Evolutionary conservation across 2,888 invertebrate genomes (phyloP).

Genomic region (Eremobia ochroleuca): DNA sequence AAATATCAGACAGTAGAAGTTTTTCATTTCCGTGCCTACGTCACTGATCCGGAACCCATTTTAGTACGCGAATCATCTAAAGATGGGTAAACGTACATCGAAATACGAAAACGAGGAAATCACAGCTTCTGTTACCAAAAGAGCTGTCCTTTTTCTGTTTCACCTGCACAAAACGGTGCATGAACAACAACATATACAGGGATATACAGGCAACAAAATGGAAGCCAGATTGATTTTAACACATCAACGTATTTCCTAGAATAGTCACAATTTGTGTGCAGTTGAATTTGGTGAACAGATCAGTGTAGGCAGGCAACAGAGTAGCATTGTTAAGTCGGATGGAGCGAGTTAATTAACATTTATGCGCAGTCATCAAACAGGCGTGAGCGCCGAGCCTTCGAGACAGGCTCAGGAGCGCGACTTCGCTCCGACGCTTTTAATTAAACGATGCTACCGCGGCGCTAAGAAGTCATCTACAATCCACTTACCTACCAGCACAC

Average conservation of each 20-base stretch:
- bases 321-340: slow-evolving; percentile 74
- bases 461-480: slow-evolving; percentile 73
- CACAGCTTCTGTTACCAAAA: slow-evolving; percentile 70
- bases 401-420: slow-evolving; percentile 74
- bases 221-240: slow-evolving; percentile 27
- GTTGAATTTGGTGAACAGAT: slow-evolving; percentile 63
- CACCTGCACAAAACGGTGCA: slow-evolving; percentile 23
- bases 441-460: slow-evolving; percentile 75
- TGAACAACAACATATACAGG: slow-evolving; percentile 5
- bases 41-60: slow-evolving; percentile 82
- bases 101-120: slow-evolving; percentile 76
- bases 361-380: slow-evolving; percentile 83
- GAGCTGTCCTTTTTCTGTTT: slow-evolving; percentile 67
- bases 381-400: slow-evolving; percentile 72
- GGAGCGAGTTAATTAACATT: slow-evolving; percentile 84
- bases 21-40: slow-evolving; percentile 86
- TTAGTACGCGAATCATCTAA: slow-evolving; percentile 79
- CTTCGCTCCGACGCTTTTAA: slow-evolving; percentile 78
- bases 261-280: slow-evolving; percentile 49
- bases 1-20: slow-evolving; percentile 78
- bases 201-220: slow-evolving; percentile 2
- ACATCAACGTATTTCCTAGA: slow-evolving; percentile 31
- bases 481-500: slow-evolving; percentile 65
- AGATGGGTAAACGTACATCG: slow-evolving; percentile 75
- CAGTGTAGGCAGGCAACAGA: slow-evolving; percentile 59